Base-by-base conservation (phyloP, 2,888 invertebrate species). In the Leptopilina myrica region DNA sequence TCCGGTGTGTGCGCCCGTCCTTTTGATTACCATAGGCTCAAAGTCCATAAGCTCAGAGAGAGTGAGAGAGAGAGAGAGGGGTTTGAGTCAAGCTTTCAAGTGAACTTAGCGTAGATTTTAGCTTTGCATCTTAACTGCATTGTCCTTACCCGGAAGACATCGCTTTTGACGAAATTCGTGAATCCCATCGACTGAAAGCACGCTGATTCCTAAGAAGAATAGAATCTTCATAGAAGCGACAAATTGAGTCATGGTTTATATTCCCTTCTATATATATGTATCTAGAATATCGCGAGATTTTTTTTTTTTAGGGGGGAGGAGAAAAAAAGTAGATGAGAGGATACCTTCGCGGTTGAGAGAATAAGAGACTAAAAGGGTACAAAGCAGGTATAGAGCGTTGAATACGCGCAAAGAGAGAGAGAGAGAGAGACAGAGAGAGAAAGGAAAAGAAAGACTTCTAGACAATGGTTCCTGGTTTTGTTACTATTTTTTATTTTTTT, bases 381-480 rank as follows among this genome's bases (percentile, higher is more conserved):
- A 62, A 76, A 62, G 65, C 64, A 73, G 78, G 76, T 64, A 69
- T 79, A 59, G 59, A 79, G 77, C 78, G 64, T 15, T 77, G 79
- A 81, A 84, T 79, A 80, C 84, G 83, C 79, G 43, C 1, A 43
- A 43, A 81, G 81, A 80, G 79, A 80, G 49, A 49, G 20, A 20
- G 20, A 20, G 20, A 20, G 20, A 20, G 20, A 20, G 20, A 20
- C 0, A 20, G 20, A 20, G 20, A 20, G 20, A 20, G 20, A 20
- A 20, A 20, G 20, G 20, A 20, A 20, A 20, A 11, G 43, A 33
- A 33, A 33, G 43, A 43, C 33, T 78, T 75, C 73, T 82, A 84
- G 84, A 87, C 85, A 87, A 86, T 84, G 82, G 83, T 83, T 69
- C 67, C 66, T 77, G 82, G 81, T 86, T 86, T 85, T 85, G 85